Evolutionary conservation across 2,888 invertebrate genomes (phyloP).

Genomic region (Tromatobia lineatoria): DNA sequence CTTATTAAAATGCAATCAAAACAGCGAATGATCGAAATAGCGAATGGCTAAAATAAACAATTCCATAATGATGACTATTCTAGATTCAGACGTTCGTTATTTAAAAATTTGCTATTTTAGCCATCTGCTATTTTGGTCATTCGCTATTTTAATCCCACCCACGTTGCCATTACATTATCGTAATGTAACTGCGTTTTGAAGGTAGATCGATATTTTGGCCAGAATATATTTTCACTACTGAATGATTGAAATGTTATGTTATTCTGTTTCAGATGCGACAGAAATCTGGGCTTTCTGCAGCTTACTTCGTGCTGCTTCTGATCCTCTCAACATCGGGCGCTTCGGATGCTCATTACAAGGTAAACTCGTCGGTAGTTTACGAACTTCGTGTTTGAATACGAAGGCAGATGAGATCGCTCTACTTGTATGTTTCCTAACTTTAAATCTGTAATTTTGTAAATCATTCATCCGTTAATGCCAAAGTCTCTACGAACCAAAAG

Average conservation of each 20-base stretch:
- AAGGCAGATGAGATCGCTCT: neutral
- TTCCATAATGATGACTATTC: too few species aligned
- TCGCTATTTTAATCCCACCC: too few species aligned
- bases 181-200: too few species aligned
- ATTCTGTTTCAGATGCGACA: slow-evolving; percentile 78
- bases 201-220: neutral
- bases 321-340: slow-evolving; percentile 71
- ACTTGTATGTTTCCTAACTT: slow-evolving; percentile 4
- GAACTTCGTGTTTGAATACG: neutral
- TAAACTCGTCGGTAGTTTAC: slow-evolving; percentile 45
- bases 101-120: too few species aligned
- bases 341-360: slow-evolving; percentile 75
- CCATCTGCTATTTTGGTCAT: too few species aligned
- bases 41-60: too few species aligned
- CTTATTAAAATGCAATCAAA: too few species aligned
- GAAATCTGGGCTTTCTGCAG: slow-evolving; percentile 68
- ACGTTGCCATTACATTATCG: too few species aligned
- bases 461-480: slow-evolving; percentile 1
- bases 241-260: neutral
- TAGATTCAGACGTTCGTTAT: too few species aligned
- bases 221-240: neutral
- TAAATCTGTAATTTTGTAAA: neutral
- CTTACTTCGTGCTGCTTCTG: slow-evolving; percentile 73
- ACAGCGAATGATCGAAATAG: too few species aligned
- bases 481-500: neutral